A percentile compares a stretch with the other conserved stretches of the same genome.
Evolutionary conservation across 2,113 vertebrate species (phyloP).

Genomic region (Nothobranchius furzeri): DNA sequence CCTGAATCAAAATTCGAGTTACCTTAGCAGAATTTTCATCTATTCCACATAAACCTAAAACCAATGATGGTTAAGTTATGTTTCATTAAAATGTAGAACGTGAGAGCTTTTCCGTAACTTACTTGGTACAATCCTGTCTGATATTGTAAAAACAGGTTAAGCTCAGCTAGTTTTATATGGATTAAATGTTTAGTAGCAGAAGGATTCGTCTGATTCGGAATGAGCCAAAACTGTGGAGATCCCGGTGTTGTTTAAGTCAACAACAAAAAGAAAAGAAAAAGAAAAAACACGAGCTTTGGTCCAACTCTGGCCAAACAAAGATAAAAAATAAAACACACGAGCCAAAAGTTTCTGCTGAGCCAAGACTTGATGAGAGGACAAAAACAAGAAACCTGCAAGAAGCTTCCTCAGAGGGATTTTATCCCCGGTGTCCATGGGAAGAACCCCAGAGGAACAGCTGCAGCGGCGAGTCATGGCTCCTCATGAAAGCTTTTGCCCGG

Average conservation of each 20-base stretch:
- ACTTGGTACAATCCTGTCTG: too few species aligned
- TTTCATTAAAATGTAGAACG: too few species aligned
- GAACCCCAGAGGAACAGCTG: constrained; percentile 90
- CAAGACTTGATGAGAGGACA: constrained; percentile 37
- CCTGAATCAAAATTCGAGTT: too few species aligned
- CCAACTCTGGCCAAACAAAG: constrained; percentile 24
- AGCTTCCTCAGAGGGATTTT: constrained; percentile 63
- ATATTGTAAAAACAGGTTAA: too few species aligned
- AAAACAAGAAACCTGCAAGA: constrained; percentile 56
- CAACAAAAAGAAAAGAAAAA: neutral
- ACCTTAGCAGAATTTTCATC: too few species aligned
- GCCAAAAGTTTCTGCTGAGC: constrained; percentile 23
- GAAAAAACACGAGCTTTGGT: neutral
- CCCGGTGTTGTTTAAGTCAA: neutral
- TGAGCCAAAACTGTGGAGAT: neutral
- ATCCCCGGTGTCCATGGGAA: constrained; percentile 90
- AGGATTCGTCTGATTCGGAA: neutral
- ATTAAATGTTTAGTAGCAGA: too few species aligned
- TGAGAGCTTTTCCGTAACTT: too few species aligned
- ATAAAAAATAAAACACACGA: constrained; percentile 23
- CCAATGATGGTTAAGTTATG: too few species aligned
- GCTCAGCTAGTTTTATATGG: too few species aligned
- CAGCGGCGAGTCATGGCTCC: constrained; percentile 82
- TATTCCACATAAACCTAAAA: too few species aligned
- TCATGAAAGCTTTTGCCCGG: constrained; percentile 95